Conservation (phyloP, 2,888 invertebrate species). For the Caenorhabditis plicata region DNA sequence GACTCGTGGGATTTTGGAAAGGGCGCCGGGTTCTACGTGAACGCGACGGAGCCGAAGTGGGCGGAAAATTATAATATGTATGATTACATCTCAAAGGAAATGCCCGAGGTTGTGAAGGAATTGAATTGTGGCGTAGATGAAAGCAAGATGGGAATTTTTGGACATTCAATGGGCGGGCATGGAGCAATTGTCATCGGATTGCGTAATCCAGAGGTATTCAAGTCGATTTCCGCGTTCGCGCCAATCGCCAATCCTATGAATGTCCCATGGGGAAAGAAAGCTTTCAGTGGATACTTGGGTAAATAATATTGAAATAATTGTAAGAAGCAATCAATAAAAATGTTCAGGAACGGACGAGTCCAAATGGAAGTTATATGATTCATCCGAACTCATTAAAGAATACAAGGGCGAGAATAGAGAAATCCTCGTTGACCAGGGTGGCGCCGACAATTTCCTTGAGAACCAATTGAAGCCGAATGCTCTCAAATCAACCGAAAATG, state of each 20-base stretch:
- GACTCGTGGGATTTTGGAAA: constrained; percentile 91
- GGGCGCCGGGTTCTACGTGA: constrained; percentile 89
- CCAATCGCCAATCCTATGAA: constrained; percentile 86
- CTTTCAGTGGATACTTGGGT: constrained; percentile 67
- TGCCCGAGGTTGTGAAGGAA: constrained; percentile 43
- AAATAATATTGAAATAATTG: neutral
- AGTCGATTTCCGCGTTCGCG: constrained; percentile 85
- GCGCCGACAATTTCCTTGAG: constrained; percentile 44
- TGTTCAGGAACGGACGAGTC: constrained; percentile 68
- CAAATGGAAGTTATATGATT: constrained; percentile 78
- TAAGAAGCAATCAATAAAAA: neutral
- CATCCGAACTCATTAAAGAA: constrained; percentile 78
- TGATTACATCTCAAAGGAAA: constrained; percentile 77
- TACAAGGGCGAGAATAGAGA: constrained; percentile 83
- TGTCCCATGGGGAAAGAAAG: constrained; percentile 79
- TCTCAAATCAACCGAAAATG: constrained; percentile 23
- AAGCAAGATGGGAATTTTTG: constrained; percentile 64
- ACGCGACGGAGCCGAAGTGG: constrained; percentile 90
- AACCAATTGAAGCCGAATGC: constrained; percentile 42
- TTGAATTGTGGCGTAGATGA: no score
- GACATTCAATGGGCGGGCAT: constrained; percentile 89
- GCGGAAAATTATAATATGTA: constrained; percentile 89
- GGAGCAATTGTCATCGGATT: constrained; percentile 75
- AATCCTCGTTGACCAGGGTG: constrained; percentile 76
- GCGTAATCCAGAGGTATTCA: constrained; percentile 76